These are phyloP conservation scores for Helobdella robusta DNA, from an alignment of 2,888 invertebrate species.

Conservation along the genomic window DNA sequence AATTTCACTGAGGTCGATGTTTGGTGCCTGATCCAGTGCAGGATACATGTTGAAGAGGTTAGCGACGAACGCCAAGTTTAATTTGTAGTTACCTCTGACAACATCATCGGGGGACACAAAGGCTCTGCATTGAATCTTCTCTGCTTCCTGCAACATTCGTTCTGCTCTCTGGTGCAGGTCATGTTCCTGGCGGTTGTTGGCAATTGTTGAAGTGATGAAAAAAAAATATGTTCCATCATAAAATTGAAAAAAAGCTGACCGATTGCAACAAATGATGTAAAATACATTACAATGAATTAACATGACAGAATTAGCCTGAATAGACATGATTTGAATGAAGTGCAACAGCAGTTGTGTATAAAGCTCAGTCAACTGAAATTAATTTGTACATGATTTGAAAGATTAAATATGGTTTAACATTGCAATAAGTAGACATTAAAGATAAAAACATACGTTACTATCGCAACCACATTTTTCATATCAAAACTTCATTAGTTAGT, in stretches of 20 bases:
- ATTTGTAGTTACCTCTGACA: conserved; percentile 87
- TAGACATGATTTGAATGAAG: too few species aligned
- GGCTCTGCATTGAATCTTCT: conserved; percentile 84
- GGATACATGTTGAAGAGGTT: conserved; percentile 98
- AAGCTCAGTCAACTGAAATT: too few species aligned
- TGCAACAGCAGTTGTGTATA: too few species aligned
- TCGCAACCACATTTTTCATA: too few species aligned
- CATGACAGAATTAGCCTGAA: too few species aligned
- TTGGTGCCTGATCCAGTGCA: conserved; percentile 69
- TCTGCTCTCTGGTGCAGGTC: conserved; percentile 63
- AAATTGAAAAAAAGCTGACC: background rate
- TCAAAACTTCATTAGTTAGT: too few species aligned
- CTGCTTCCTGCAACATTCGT: conserved; percentile 89
- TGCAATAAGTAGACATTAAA: too few species aligned
- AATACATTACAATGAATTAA: too few species aligned
- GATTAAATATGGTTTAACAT: too few species aligned
- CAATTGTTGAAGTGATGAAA: background rate
- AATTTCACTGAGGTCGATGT: conserved; percentile 63
- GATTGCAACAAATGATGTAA: too few species aligned
- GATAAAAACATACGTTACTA: too few species aligned
- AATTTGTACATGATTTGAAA: too few species aligned
- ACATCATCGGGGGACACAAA: conserved; percentile 93
- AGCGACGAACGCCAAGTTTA: conserved; percentile 96
- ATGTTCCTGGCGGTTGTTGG: conserved; percentile 37
- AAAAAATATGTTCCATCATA: background rate